Percentiles rank a stretch among this genome's conserved stretches.
Evolutionary conservation across 1,140 invertebrate species (phyloP).

Genomic region (Apis laboriosa): DNA sequence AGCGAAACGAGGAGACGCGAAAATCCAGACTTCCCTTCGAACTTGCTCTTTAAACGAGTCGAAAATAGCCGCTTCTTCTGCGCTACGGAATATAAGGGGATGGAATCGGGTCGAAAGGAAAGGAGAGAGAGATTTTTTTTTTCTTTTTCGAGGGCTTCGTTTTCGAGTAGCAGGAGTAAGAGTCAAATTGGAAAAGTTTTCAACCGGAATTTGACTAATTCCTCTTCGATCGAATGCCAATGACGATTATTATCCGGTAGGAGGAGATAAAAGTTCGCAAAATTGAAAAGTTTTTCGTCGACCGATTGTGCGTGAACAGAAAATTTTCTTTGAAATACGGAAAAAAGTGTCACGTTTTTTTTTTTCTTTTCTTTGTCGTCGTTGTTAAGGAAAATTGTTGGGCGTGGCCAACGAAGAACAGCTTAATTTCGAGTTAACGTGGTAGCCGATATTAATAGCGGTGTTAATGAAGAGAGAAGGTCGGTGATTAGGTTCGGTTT

Average conservation of each 20-base stretch:
- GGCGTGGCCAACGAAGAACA: not conserved
- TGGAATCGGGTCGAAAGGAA: no score
- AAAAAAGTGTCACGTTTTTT: not conserved
- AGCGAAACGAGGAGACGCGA: conserved; percentile 50
- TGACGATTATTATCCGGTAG: no score
- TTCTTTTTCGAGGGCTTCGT: no score
- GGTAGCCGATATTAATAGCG: conserved; percentile 9
- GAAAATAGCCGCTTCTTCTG: not conserved
- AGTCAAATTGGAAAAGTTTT: no score
- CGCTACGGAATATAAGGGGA: no score
- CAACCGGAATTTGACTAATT: no score
- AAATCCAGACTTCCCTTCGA: conserved; percentile 32
- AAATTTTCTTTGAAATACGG: not conserved
- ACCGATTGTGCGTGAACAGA: not conserved
- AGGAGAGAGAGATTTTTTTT: no score
- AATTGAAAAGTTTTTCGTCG: no score
- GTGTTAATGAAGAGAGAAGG: conserved; percentile 3
- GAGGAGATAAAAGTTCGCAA: no score
- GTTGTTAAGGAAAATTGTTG: conserved; percentile 3
- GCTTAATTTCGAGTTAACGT: not conserved
- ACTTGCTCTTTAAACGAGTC: conserved; percentile 14
- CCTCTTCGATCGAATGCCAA: no score
- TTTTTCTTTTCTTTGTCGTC: not conserved
- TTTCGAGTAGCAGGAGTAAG: no score
- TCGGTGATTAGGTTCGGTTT: conserved; percentile 11